Percentiles rank a stretch among this genome's conserved stretches.
These are phyloP conservation scores for Rhingia rostrata DNA, from an alignment of 2,888 invertebrate species.

Conservation along the genomic window DNA sequence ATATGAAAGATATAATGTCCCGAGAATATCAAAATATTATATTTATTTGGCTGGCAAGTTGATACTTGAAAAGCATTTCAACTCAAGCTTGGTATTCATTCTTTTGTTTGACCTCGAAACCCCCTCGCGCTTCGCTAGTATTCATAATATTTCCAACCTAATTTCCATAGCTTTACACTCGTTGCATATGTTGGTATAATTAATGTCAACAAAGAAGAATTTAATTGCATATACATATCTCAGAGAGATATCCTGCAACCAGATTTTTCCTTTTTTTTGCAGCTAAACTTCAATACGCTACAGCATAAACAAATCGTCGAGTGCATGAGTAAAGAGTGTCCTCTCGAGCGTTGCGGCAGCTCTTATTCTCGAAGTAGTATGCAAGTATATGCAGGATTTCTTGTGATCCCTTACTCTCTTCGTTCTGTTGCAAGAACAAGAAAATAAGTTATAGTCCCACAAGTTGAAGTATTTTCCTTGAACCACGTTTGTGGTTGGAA, in stretches of 20 bases:
- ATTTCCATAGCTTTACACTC: neutral
- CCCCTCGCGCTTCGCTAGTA: neutral
- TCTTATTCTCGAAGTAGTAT: neutral
- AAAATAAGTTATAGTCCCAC: slow-evolving; percentile 24
- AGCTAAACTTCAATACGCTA: slow-evolving; percentile 31
- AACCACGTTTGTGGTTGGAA: slow-evolving; percentile 41
- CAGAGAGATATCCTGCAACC: slow-evolving; percentile 26
- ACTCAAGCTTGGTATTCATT: slow-evolving; percentile 30
- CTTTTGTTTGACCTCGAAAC: neutral
- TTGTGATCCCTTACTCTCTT: slow-evolving; percentile 46
- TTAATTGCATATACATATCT: slow-evolving; percentile 55
- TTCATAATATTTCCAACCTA: neutral
- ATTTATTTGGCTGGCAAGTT: too few species aligned
- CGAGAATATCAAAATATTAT: too few species aligned
- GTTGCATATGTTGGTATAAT: slow-evolving; percentile 41
- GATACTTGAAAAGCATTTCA: neutral
- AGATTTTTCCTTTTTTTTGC: neutral
- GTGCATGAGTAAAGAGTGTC: slow-evolving; percentile 41
- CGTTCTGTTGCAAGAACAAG: slow-evolving; percentile 15
- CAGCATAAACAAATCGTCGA: slow-evolving; percentile 53
- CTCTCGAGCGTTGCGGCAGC: slow-evolving; percentile 24
- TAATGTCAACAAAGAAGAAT: slow-evolving; percentile 58
- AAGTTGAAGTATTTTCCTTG: slow-evolving; percentile 60
- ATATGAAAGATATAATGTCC: too few species aligned
- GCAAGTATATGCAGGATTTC: slow-evolving; percentile 25